Evolutionary conservation across 2,888 invertebrate species (phyloP), one percentile per base, ranked within the genome.

Genomic region (Ormyrus pomaceus): DNA sequence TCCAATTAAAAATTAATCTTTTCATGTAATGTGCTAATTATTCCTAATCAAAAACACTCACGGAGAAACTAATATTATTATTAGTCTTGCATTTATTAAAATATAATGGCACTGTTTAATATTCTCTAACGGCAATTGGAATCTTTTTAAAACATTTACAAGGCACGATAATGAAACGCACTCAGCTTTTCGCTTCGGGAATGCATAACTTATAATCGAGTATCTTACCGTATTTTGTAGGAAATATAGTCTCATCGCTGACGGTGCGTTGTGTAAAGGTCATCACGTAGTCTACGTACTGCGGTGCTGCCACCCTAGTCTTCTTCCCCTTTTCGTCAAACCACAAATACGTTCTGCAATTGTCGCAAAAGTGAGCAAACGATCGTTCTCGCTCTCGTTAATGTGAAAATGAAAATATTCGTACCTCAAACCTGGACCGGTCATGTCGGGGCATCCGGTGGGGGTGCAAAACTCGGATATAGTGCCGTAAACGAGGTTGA

Each of bases 231-330:
- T 98, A 98, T 94, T 99, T 99, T 90, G 99, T 99, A 91, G 99
- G 99, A 93, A 99, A 99, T 91, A 98, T 95, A 89, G 95, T 94
- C 93, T 99, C 99, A 92, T 99, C 98, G 92, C 96, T 96, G 92
- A 99, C 96, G 86, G 97, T 98, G 93, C 97, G 97, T 92, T 99
- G 98, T 87, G 97, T 97, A 93, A 96, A 98, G 84, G 98, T 98
- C 97, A 99, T 99, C 91, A 98, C 98, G 93, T 98, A 98, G 93
- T 99, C 99, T 92, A 99, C 96, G 92, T 99, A 99, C 92, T 99
- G 98, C 87, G 98, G 98, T 87, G 99, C 98, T 85, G 98, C 96
- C 89, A 98, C 96, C 92, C 98, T 96, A 86, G 96, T 96, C 93
- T 99, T 99, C 93, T 99, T 99, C 87, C 99, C 98, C 92, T 98